These are phyloP conservation scores for Metopolophium dirhodum DNA, from an alignment of 1,140 invertebrate genomes.

Conservation along the genomic window DNA sequence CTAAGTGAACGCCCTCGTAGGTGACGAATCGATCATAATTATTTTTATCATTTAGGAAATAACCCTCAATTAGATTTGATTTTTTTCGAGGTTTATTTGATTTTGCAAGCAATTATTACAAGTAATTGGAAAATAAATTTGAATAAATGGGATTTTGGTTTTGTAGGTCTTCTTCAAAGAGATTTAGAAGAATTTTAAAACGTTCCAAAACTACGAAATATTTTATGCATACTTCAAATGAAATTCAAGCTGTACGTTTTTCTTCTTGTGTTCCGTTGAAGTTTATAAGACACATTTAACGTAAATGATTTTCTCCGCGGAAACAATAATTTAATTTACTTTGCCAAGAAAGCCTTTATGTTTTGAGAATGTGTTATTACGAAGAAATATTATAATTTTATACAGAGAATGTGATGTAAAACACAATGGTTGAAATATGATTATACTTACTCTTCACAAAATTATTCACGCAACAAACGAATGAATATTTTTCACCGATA, in stretches of 20 bases:
- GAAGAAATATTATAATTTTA: not conserved
- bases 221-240: not conserved
- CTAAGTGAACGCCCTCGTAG: not conserved
- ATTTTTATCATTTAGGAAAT: not conserved
- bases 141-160: not conserved
- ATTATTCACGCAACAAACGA: not conserved
- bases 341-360: not conserved
- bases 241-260: not conserved
- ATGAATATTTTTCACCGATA: not conserved
- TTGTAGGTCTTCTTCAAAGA: not conserved
- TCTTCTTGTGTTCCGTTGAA: not conserved
- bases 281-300: not conserved
- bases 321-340: not conserved
- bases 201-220: not conserved
- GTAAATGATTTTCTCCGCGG: not conserved
- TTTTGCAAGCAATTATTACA: not conserved
- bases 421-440: not conserved
- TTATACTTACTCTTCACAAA: not conserved
- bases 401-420: not conserved
- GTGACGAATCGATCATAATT: conserved; percentile 30
- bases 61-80: not conserved
- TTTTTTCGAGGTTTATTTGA: not conserved
- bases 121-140: not conserved
- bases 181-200: not conserved
- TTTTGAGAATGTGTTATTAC: not conserved